Evolutionary conservation across 1,140 invertebrate species (phyloP), one percentile per base, ranked within the genome.

Genomic region (Macrosteles quadrilineatus): DNA sequence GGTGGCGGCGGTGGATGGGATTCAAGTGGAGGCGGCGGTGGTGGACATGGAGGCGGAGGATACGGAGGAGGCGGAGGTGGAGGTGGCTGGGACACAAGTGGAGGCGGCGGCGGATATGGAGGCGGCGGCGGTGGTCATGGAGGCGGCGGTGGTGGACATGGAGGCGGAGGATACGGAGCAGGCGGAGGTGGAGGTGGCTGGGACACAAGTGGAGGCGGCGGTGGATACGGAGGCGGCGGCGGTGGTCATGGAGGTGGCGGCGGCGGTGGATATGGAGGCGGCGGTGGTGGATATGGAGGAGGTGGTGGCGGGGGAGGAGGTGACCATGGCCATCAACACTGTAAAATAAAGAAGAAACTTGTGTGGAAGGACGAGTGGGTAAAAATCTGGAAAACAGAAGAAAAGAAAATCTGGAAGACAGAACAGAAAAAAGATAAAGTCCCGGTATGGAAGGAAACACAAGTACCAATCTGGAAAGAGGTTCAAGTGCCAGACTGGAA

Each of bases 321-420:
- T 27, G 55, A n/a, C n/a, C 55, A 59, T 29, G 55, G 55, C 12
- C 47, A 43, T 43, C 47, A 59, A 59, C 12, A 25, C 1, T 83
- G 81, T 81, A 83, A 83, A 68, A 75, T 77, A 17, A 81, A 81
- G 50, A 82, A 80, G 81, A 81, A 83, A 31, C 77, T 82, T 45
- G 71, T 83, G 0, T 83, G 80, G 81, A 81, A 81, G 68, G 80
- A 80, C 0, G 79, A 81, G 30, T 77, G 76, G 0, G 81, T 83
- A 70, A 71, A 82, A 63, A 76, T 74, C 1, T 83, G 81, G 81
- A 83, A 83, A 40, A 75, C 80, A 29, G 85, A 86, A n/a, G 88
- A 87, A 85, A 88, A 89, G 76, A 83, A 87, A 45, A 83, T 88
- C 29, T 86, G 90, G 80, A 86, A 90, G n/a, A 87, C 88, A 77